Base-by-base conservation (phyloP, 2,797 vertebrate species). In the Pangasius mekongensis region DNA sequence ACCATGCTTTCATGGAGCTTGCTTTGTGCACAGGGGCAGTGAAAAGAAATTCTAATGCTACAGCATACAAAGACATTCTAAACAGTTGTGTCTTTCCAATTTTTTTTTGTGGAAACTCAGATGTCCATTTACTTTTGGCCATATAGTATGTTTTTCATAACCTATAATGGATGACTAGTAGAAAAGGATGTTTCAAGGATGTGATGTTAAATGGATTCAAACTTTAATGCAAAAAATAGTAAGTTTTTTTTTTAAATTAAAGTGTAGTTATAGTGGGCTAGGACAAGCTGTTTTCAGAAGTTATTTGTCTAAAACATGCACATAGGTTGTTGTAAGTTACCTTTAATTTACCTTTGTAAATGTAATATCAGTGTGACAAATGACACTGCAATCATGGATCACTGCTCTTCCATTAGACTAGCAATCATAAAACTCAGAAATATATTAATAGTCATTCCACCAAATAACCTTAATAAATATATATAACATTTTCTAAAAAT, bases 401-500 rank as follows among this genome's bases (percentile, higher is more conserved):
- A 54, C n/a, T 56, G 76, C 49, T 78, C 49, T 5, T 20, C 3
- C 76, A 78, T 30, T 80, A 36, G 49, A 54, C 47, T 8, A 77
- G 73, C 27, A 8, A 52, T 52, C 74, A 77, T 52, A 76, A n/a
- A n/a, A n/a, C 47, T 30, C 47, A 52, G 13, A 30, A 18, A 49
- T 52, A n/a, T 52, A 77, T 52, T 52, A 52, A 47, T 8, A 54
- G 3, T 27, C 36, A 73, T 73, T 43, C 36, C 71, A 47, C 9
- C 20, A 73, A 74, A 74, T 43, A 49, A n/a, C 47, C 43, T n/a
- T 20, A 24, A 52, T 54, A 56, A 62, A 10, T 30, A 6, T 76
- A 71, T 73, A 16, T 56, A 66, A 64, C 2, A 86, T 84, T 84
- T 80, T 36, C 54, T 77, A 22, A 89, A 91, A 87, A 83, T 27